A percentile compares a stretch with the other conserved stretches of the same genome.
phyloP scores from a whole-genome alignment of 2,797 vertebrate species.

The Poeciliopsis turneri region DNA sequence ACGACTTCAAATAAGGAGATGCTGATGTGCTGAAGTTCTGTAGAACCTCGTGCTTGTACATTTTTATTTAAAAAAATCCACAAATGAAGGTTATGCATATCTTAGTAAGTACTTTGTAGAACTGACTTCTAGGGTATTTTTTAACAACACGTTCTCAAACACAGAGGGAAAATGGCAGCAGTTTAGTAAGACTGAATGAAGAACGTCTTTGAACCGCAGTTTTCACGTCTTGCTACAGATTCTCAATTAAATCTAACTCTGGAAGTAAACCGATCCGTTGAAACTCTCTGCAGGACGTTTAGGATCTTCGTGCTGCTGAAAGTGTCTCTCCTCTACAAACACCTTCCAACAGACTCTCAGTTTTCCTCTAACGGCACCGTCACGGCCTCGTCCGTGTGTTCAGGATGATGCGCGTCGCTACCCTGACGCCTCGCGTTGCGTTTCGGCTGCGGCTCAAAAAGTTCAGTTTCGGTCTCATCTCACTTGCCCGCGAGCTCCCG shows the following conservation, averaged over 20 bases:
- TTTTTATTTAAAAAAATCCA: background rate
- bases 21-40: background rate
- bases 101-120: background rate
- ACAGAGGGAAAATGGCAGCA: background rate
- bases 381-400: no score
- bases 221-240: background rate
- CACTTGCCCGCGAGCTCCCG: slow-evolving; percentile 30
- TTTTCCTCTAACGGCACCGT: background rate
- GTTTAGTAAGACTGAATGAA: background rate
- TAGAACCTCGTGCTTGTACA: background rate
- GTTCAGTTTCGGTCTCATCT: background rate
- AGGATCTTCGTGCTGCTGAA: background rate
- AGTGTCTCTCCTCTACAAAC: background rate
- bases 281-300: background rate
- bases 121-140: background rate
- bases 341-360: background rate
- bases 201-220: background rate
- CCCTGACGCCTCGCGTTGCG: background rate
- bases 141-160: background rate
- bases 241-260: background rate
- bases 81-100: background rate
- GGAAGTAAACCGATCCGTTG: background rate
- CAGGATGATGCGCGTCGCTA: background rate
- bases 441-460: background rate
- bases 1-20: background rate